A percentile compares a stretch with the other conserved stretches of the same genome.
Conservation (phyloP, 53 echinoderm and acorn worm species). For the Hippasteria phrygiana region DNA sequence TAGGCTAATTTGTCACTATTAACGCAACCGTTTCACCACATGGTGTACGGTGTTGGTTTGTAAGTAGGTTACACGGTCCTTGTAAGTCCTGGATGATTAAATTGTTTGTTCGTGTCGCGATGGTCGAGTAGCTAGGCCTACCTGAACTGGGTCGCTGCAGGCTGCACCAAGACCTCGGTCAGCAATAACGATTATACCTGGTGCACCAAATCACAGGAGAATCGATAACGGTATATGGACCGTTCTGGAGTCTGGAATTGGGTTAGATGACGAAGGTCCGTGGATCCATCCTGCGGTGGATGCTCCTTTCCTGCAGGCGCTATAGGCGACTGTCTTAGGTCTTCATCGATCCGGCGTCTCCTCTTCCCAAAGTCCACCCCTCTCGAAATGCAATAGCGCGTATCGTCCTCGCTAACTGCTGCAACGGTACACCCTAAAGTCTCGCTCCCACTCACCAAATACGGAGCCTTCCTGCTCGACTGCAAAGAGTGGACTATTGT, state of each 20-base stretch:
- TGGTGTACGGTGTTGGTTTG: neutral
- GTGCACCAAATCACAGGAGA: conserved; percentile 18
- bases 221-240: conserved; percentile 4
- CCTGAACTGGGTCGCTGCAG: neutral
- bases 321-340: conserved; percentile 3
- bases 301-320: neutral
- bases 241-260: conserved; percentile 31
- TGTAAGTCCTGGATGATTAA: neutral
- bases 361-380: neutral
- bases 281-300: neutral
- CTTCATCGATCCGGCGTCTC: conserved; percentile 35
- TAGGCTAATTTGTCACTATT: neutral
- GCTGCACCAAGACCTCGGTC: neutral
- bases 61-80: neutral
- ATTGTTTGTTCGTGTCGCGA: neutral
- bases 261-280: neutral
- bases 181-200: neutral
- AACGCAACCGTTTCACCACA: neutral
- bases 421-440: conserved; percentile 50
- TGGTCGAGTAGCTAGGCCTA: neutral
- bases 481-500: neutral
- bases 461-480: conserved; percentile 14
- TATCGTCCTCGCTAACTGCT: conserved; percentile 9
- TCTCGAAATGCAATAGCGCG: conserved; percentile 41
- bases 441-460: conserved; percentile 46